Base-by-base conservation (phyloP, 2,113 vertebrate genomes). In the Xenopus laevis region DNA sequence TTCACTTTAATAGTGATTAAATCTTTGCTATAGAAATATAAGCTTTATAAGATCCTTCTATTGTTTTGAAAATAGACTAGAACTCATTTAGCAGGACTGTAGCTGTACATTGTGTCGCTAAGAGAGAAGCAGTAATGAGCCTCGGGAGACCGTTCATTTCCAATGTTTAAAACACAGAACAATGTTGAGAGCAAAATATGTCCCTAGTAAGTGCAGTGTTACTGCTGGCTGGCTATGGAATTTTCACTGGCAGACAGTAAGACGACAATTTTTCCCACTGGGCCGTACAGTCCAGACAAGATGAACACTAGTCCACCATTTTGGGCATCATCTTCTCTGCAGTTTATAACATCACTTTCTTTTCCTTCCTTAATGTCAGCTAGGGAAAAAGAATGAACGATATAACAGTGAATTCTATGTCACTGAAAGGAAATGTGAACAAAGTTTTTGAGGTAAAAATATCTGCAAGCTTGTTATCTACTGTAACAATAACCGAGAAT, bases 111-210 rank as follows among this genome's bases (percentile, higher is more conserved):
- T 63, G 59, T 77, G 74, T 77, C 72, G 44, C 72, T 59, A 77
- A 20, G 70, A 64, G 1, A 62, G 50, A 68, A 70, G 59, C 68
- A 62, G 61, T 77, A 77, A 77, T 69, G 59, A 77, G 74, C 46
- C 74, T 70, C 74, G n/a, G 16, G 74, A 70, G 74, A 77, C 74
- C 47, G 57, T 77, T 77, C 62, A 70, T 70, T 77, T 77, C 21
- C 57, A 77, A 63, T 70, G 67, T 77, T 77, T 68, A 57, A 77
- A 77, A 77, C 74, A 77, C 74, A 70, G 74, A 76, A 64, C 66
- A 57, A 55, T 76, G 74, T 76, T 64, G 59, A 64, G 65, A 68
- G 58, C 46, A 63, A 68, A 76, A 59, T 57, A 77, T 70, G 33
- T 70, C 70, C 59, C 67, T 77, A 45, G 74, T 45, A 65, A 77